phyloP scores from a whole-genome alignment of 2,113 vertebrate species.

The Cyprinodon variegatus region DNA sequence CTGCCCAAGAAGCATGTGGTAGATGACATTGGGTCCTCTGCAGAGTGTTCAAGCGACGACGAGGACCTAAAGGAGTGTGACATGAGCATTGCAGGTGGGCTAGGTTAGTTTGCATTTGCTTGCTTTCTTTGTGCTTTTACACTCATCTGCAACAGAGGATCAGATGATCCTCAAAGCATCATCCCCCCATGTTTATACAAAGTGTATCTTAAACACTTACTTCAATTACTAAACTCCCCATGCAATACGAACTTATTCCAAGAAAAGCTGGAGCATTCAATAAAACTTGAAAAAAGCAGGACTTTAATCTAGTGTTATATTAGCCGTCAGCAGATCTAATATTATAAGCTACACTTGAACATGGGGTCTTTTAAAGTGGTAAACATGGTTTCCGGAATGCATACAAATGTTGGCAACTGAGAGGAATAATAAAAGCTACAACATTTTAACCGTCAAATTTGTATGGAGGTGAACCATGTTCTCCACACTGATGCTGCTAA shows the following conservation, averaged over 20 bases:
- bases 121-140: conserved; percentile 82
- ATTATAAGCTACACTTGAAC: conserved; percentile 80
- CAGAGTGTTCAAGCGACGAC: conserved; percentile 97
- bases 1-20: conserved; percentile 75
- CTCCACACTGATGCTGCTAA: conserved; percentile 91
- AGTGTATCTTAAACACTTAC: conserved; percentile 72
- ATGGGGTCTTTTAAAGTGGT: conserved; percentile 88
- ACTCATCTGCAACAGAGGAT: conserved; percentile 85
- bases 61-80: conserved; percentile 99
- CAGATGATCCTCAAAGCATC: conserved; percentile 84
- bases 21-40: conserved; percentile 94
- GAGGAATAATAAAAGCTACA: conserved; percentile 54
- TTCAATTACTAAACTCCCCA: conserved; percentile 9
- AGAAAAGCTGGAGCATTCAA: conserved; percentile 1
- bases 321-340: conserved; percentile 7
- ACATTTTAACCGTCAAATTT: conserved; percentile 78
- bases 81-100: conserved; percentile 94
- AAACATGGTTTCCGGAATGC: conserved; percentile 83
- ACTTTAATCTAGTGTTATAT: background rate
- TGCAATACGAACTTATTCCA: background rate
- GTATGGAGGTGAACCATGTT: conserved; percentile 85
- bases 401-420: conserved; percentile 86
- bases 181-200: conserved; percentile 87
- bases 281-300: conserved; percentile 13
- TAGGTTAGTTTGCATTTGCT: conserved; percentile 97